Base-by-base conservation (phyloP, 2,797 vertebrate genomes). In the Danio albolineatus region DNA sequence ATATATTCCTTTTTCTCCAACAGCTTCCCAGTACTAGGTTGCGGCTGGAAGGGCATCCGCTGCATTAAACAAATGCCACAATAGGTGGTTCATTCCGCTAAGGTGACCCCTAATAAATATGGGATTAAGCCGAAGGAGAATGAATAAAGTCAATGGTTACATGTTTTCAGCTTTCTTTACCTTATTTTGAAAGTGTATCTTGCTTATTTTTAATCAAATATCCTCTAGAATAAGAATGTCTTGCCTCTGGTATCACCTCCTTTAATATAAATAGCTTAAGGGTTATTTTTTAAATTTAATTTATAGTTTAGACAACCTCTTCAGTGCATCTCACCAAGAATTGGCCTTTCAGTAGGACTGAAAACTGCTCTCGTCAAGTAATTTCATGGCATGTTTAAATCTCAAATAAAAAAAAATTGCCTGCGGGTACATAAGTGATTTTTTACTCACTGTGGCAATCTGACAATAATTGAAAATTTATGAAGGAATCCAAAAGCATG, bases 401-500 rank as follows among this genome's bases (percentile, higher is more conserved):
- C 48, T 75, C 13, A 53, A 53, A 64, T 64, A 46, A 44, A 38
- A 21, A n/a, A 28, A 43, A 16, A 28, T 56, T 36, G 39, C 39
- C 62, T 56, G 19, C 16, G 61, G 48, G 48, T 65, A 56, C 56
- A 56, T 46, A 74, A 54, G 54, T 49, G 7, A 48, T 43, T 48
- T 64, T 79, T 62, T 61, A 81, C 43, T 17, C 21, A 39, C 39
- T 21, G 28, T 64, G 64, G 16, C 12, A 65, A 64, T 65, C 74
- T 78, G 78, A 78, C 64, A 43, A 60, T 81, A 61, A 85, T 83
- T 75, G 59, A 62, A 75, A 75, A 81, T 74, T 5, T 76, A 53
- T 76, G 59, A 51, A 38, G 72, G 13, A 44, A 66, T 83, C 51
- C 57, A 82, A 77, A 19, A 28, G 76, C 39, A 19, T 43, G 61